Percentiles rank a stretch among this genome's conserved stretches.
Conservation (phyloP, 2,888 invertebrate species). For the Heliconius charithonia region DNA sequence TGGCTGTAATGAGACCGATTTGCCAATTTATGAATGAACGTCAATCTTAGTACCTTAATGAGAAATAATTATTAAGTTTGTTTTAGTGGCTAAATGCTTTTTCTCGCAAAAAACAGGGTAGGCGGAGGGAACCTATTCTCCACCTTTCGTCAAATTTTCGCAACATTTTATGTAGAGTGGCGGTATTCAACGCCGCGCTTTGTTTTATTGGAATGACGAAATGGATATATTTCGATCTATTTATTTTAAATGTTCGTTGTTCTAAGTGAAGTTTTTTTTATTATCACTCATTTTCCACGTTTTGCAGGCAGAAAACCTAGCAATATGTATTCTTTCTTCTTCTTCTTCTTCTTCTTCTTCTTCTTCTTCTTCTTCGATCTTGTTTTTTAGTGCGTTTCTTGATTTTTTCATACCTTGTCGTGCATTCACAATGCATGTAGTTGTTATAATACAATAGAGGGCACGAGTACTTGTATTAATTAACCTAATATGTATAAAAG, state of each 20-base stretch:
- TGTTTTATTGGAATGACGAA: not conserved
- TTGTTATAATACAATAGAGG: not conserved
- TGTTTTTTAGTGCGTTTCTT: too few relatives aligned
- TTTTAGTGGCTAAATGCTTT: not conserved
- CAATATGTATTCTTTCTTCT: not conserved
- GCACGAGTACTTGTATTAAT: conserved; percentile 9
- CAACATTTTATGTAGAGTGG: not conserved
- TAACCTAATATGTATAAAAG: conserved; percentile 29
- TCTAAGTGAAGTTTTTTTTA: not conserved
- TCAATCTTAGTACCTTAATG: conserved; percentile 6
- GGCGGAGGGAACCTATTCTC: not conserved
- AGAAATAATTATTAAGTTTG: not conserved
- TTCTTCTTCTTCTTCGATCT: not conserved
- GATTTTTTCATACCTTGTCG: not conserved
- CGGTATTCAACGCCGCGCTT: not conserved
- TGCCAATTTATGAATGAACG: conserved; percentile 38
- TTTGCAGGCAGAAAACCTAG: not conserved
- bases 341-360: too few relatives aligned
- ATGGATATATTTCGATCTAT: not conserved
- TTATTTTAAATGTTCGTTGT: not conserved
- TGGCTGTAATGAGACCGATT: conserved; percentile 64
- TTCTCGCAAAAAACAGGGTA: not conserved
- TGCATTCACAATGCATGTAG: not conserved
- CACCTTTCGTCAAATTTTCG: not conserved
- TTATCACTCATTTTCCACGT: not conserved